These are phyloP conservation scores for Elaphurus davidianus DNA, from an alignment of 2,113 vertebrate genomes.

Conservation along the genomic window DNA sequence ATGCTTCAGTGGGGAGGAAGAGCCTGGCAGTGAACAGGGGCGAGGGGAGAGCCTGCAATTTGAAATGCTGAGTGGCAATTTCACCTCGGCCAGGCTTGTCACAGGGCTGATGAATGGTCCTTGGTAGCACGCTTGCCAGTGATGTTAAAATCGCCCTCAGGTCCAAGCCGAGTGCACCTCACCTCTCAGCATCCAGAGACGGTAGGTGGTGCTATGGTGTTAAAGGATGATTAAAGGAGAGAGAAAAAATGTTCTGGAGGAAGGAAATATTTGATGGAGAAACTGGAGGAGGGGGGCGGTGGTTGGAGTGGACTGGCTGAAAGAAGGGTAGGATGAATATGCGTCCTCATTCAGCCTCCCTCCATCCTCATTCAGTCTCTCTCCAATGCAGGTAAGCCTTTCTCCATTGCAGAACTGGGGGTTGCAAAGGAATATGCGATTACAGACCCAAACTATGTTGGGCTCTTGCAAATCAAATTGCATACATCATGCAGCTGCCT, in stretches of 20 bases:
- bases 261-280: not conserved
- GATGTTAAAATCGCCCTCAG: not conserved
- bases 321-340: not conserved
- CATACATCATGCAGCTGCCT: not conserved
- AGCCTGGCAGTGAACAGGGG: not conserved
- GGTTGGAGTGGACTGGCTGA: not conserved
- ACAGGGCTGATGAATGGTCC: conserved; percentile 1
- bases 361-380: not conserved
- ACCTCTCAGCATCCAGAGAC: not conserved
- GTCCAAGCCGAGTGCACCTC: not conserved
- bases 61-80: conserved; percentile 50
- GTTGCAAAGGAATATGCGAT: not conserved
- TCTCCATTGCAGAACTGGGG: not conserved
- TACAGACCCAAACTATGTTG: not conserved
- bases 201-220: conserved; percentile 43
- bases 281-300: not conserved
- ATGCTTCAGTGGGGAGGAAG: not conserved
- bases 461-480: not conserved
- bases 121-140: not conserved
- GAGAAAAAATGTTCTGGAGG: rapidly evolving
- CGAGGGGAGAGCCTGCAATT: not conserved
- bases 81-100: conserved; percentile 7
- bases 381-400: not conserved
- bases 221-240: not conserved
- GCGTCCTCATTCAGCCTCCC: not conserved